Evolutionary conservation across 1,140 invertebrate species (phyloP).

Genomic region (Drosophila parvula): DNA sequence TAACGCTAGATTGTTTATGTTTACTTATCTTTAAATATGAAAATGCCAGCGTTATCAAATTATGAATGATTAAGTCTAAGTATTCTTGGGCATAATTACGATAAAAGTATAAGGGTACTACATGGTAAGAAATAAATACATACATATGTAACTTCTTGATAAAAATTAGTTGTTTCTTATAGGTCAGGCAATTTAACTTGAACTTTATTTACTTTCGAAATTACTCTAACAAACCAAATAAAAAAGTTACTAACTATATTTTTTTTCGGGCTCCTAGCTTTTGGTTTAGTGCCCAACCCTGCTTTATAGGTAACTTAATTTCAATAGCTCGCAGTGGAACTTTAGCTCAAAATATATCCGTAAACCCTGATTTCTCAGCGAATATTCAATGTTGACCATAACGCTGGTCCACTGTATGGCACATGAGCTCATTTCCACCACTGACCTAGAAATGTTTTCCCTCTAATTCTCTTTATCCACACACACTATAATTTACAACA

Average conservation of each 20-base stretch:
- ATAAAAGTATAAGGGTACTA: neutral
- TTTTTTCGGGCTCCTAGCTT: too few species aligned
- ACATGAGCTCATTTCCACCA: constrained; percentile 57
- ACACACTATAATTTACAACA: constrained; percentile 35
- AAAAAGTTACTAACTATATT: too few species aligned
- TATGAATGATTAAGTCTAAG: neutral
- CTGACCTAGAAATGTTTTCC: constrained; percentile 61
- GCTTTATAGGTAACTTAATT: too few species aligned
- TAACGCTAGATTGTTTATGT: constrained; percentile 38
- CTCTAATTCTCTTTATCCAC: constrained; percentile 35
- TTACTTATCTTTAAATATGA: constrained; percentile 27
- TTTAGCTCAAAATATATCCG: too few species aligned
- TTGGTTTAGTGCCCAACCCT: too few species aligned
- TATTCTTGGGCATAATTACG: neutral
- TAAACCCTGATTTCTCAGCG: too few species aligned
- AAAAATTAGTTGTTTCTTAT: too few species aligned
- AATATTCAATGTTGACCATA: neutral
- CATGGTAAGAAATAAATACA: neutral
- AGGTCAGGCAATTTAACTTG: too few species aligned
- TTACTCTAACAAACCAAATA: too few species aligned
- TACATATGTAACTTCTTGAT: too few species aligned
- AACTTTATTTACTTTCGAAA: too few species aligned
- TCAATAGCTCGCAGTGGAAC: too few species aligned
- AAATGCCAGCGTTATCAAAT: constrained; percentile 19
- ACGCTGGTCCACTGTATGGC: constrained; percentile 14